Percentiles rank a stretch among this genome's conserved stretches.
Evolutionary conservation across 2,797 vertebrate species (phyloP).

Genomic region (Antennarius maculatus): DNA sequence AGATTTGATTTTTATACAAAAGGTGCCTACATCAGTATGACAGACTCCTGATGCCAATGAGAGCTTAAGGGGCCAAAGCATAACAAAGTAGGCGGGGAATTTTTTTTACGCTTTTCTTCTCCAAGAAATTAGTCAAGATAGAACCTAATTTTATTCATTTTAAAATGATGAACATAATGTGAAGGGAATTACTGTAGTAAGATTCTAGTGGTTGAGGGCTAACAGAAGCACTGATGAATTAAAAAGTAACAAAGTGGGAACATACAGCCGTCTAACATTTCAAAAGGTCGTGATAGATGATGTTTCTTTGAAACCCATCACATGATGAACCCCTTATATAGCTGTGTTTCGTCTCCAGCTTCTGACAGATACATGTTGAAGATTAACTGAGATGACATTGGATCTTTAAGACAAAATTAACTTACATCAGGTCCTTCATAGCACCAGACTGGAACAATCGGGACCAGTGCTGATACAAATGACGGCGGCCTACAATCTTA

Average conservation of each 20-base stretch:
- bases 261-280: background rate
- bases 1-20: slow-evolving; percentile 6
- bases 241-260: slow-evolving; percentile 10
- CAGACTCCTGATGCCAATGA: background rate
- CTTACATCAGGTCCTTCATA: background rate
- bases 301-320: background rate
- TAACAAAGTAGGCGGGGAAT: slow-evolving; percentile 43
- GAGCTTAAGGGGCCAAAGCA: background rate
- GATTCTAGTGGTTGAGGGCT: background rate
- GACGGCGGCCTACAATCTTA: slow-evolving; percentile 58
- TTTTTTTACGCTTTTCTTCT: slow-evolving; percentile 31
- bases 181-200: slow-evolving; percentile 45
- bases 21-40: too few relatives aligned
- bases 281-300: background rate
- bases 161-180: background rate
- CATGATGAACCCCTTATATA: background rate
- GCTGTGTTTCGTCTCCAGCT: background rate
- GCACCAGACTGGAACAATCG: slow-evolving; percentile 37
- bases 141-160: slow-evolving; percentile 57
- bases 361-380: background rate
- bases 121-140: slow-evolving; percentile 43
- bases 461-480: slow-evolving; percentile 45
- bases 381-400: background rate
- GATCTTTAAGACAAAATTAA: background rate
- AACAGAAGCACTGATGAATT: background rate